Base-by-base conservation (phyloP, 2,888 invertebrate species). In the Sphaerophoria taeniata region DNA sequence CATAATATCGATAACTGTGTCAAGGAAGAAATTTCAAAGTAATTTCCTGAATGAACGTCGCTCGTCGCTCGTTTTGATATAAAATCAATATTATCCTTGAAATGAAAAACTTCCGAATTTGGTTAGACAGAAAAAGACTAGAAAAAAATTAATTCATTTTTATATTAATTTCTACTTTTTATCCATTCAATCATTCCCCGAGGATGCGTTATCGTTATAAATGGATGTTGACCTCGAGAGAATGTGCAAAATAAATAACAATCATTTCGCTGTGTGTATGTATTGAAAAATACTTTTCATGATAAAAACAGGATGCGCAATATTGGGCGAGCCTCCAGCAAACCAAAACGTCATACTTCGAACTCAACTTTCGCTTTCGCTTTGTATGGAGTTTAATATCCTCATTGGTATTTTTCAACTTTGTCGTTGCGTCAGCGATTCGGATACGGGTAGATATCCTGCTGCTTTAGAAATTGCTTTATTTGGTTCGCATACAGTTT, bases 291-390 rank as follows among this genome's bases (percentile, higher is more conserved):
- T 39, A 39, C 6, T 9, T 9, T 43, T 12, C 43, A 9, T 2
- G 6, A 39, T 7, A 39, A 43, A 7, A 43, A 43, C 9, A 43
- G 53, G 31, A 33, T 53, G 31, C 9, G 24, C 5, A 43, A 11
- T 34, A 16, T 6, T 61, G 63, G 65, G 36, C 70, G 70, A 79
- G 74, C 78, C 53, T 67, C 78, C 65, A 49, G 70, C 73, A 51
- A n/a, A 53, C 56, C 16, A n/a, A 24, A 24, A 53, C n/a, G n/a
- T 56, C 16, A n/a, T 47, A 47, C 65, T 43, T 16, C 0, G 12
- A 36, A 55, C 71, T 78, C 73, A 6, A 73, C 79, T 79, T 84
- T 83, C 31, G 51, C 60, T 79, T 84, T 84, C 79, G 60, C 75
- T 83, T 75, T 73, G 58, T 36, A 24, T 9, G 49, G 6, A 24